Evolutionary conservation across 2,888 invertebrate genomes (phyloP).

Genomic region (Parapristionchus giblindavisi): DNA sequence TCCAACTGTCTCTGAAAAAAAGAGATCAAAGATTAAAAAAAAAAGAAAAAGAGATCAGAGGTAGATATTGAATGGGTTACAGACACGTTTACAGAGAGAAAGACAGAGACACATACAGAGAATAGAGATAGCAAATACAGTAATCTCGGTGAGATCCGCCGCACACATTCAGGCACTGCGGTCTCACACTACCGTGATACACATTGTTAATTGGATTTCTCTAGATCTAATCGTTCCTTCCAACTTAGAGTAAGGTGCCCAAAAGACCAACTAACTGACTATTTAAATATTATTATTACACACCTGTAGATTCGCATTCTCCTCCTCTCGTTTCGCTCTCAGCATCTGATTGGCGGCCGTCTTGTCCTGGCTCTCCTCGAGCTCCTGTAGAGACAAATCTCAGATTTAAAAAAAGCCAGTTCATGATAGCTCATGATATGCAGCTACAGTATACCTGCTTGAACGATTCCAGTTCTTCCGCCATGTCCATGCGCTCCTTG

Average conservation of each 20-base stretch:
- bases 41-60: too few species aligned
- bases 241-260: too few species aligned
- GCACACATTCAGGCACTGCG: too few species aligned
- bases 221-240: background rate
- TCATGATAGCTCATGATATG: background rate
- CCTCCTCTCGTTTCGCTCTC: constrained; percentile 84
- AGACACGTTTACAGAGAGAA: too few species aligned
- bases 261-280: too few species aligned
- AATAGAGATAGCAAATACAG: too few species aligned
- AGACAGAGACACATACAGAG: too few species aligned
- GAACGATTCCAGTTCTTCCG: constrained; percentile 71
- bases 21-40: too few species aligned
- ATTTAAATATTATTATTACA: too few species aligned
- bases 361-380: constrained; percentile 79
- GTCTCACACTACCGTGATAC: too few species aligned
- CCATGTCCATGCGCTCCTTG: constrained; percentile 90
- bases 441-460: constrained; percentile 55
- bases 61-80: too few species aligned
- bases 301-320: constrained; percentile 85
- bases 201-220: background rate
- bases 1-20: constrained; percentile 50
- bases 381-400: constrained; percentile 39
- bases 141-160: too few species aligned
- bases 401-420: background rate
- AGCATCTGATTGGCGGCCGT: constrained; percentile 95